These are phyloP conservation scores for Oenanthe melanoleuca DNA, from an alignment of 2,113 vertebrate species.

Conservation along the genomic window DNA sequence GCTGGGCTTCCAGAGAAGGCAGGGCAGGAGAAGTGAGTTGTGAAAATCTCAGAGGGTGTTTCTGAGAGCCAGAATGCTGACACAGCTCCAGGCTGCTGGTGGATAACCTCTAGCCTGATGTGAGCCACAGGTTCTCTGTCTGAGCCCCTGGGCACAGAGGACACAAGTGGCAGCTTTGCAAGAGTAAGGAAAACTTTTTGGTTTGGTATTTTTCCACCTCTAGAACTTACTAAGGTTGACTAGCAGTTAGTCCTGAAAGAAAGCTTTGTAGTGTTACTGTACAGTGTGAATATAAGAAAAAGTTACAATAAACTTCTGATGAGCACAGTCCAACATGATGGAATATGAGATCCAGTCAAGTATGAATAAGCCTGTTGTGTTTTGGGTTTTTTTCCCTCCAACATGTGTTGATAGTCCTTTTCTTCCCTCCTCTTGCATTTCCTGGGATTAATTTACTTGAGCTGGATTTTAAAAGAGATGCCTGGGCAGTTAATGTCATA, in stretches of 20 bases:
- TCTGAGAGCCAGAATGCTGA: background rate
- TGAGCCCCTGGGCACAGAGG: background rate
- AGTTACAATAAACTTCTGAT: background rate
- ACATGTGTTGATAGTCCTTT: background rate
- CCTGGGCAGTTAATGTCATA: background rate
- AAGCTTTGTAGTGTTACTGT: background rate
- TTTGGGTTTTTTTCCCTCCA: background rate
- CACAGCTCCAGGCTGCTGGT: background rate
- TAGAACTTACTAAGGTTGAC: background rate
- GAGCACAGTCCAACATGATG: background rate
- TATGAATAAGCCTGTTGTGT: slow-evolving; percentile 12
- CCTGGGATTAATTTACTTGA: background rate
- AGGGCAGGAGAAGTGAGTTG: background rate
- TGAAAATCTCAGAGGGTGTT: background rate
- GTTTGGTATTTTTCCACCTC: background rate
- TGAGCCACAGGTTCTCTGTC: background rate
- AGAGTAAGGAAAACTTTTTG: background rate
- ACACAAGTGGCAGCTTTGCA: background rate
- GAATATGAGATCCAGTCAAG: background rate
- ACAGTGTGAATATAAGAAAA: background rate
- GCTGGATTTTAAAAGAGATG: background rate
- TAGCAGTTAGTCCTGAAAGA: slow-evolving; percentile 4
- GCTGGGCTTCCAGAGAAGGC: background rate
- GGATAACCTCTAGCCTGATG: background rate
- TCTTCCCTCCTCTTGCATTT: slow-evolving; percentile 1